These are phyloP conservation scores for Zapus hudsonius DNA, from an alignment of 2,113 vertebrate species.

Conservation along the genomic window DNA sequence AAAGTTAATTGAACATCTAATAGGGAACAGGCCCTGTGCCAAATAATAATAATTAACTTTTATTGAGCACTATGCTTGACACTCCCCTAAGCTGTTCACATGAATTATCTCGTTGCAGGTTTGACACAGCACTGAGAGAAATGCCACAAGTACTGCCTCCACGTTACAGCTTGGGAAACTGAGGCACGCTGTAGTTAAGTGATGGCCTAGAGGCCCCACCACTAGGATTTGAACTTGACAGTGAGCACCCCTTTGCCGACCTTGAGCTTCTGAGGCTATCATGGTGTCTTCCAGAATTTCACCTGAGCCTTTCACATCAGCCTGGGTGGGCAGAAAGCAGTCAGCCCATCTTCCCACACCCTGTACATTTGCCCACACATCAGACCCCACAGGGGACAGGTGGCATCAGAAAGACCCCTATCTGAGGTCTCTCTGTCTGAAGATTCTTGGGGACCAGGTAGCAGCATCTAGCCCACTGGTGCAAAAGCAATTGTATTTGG, in stretches of 20 bases:
- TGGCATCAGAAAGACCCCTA: neutral
- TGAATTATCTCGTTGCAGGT: neutral
- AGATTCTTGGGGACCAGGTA: too few species aligned
- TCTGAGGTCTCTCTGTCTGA: neutral
- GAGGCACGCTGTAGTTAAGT: neutral
- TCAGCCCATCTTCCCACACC: neutral
- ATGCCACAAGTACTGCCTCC: accelerated
- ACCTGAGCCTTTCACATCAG: too few species aligned
- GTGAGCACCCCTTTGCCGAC: accelerated
- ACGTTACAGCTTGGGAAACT: neutral
- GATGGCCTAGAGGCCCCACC: accelerated
- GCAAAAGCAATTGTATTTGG: accelerated
- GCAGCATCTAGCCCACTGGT: neutral
- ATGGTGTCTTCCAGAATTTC: neutral
- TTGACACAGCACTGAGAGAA: neutral
- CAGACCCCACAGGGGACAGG: neutral
- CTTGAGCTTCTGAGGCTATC: neutral
- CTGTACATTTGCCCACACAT: neutral
- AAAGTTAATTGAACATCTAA: constrained; percentile 61
- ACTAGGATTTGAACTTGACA: neutral
- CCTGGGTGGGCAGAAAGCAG: neutral
- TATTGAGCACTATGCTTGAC: constrained; percentile 7
- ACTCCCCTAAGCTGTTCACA: constrained; percentile 1
- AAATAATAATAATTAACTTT: constrained; percentile 68
- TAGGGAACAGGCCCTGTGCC: constrained; percentile 21